Percentiles rank a stretch among this genome's conserved stretches.
phyloP scores from a whole-genome alignment of 2,797 vertebrate species.

The Sciurus carolinensis region DNA sequence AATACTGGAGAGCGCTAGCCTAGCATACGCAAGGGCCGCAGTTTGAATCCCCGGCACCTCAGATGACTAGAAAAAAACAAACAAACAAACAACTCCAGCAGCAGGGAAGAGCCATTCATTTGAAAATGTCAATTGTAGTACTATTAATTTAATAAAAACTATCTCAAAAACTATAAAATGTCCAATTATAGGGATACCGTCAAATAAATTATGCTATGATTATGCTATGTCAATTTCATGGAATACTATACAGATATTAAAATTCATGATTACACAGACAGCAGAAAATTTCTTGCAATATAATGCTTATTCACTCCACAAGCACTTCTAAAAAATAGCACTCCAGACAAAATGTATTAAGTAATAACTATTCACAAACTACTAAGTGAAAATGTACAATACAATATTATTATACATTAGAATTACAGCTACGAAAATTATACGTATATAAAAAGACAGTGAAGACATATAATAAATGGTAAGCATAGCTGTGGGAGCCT shows the following conservation, averaged over 20 bases:
- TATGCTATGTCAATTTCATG: neutral
- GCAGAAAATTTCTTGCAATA: neutral
- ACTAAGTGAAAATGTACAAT: constrained; percentile 10
- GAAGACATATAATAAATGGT: constrained; percentile 14
- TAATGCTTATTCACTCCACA: neutral
- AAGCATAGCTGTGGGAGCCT: neutral
- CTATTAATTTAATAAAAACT: constrained; percentile 35
- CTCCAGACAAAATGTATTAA: neutral
- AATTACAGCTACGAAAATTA: neutral
- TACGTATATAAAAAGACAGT: neutral
- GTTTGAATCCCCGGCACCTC: no score
- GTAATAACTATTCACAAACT: constrained; percentile 23
- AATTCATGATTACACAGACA: neutral
- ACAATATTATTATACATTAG: neutral
- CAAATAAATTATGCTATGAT: neutral
- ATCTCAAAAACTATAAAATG: constrained; percentile 29
- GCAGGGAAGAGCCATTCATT: neutral
- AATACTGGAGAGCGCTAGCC: no score
- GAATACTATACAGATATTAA: neutral
- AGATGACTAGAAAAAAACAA: no score
- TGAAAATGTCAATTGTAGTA: neutral
- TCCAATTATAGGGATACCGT: neutral
- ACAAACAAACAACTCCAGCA: neutral
- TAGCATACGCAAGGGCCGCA: no score
- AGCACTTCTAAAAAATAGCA: neutral